Evolutionary conservation across 1,140 invertebrate species (phyloP), one percentile per base, ranked within the genome.

Genomic region (Diorhabda carinulata): DNA sequence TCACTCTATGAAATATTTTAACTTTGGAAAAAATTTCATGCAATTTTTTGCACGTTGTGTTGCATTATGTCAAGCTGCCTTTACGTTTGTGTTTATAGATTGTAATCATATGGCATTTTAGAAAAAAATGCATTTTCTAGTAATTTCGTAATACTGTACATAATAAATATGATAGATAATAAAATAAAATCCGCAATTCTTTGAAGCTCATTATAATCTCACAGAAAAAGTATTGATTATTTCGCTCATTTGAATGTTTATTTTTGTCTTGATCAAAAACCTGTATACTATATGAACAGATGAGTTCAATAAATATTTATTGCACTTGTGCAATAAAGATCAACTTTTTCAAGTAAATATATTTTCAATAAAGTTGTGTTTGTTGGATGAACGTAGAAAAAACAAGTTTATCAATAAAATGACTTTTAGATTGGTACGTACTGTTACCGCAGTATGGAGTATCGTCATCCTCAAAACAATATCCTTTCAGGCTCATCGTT

Each of bases 381-480:
- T 25, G 25, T 25, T 25, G 25, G 1, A 25, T 25, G 25, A 25
- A 25, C 25, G 25, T 25, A 25, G 25, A 25, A 25, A 10, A n/a
- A 5, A 5, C 56, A 8, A 40, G 5, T 25, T n/a, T 57, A 43
- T 58, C 5, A 7, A 4, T 10, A 40, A 41, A 42, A 40, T 57
- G 8, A n/a, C 59, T 10, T 42, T 10, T 58, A 9, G 44, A 3
- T 42, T 4, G 7, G 6, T 62, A 57, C 62, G 60, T 71, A 75
- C 76, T 71, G 56, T 77, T 78, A 62, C 75, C 76, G 68, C 75
- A 78, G 69, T 70, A 76, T 5, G 69, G 43, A 5, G 59, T 45
- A 6, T 43, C 44, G 64, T 61, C 60, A 9, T 70, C 61, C 44
- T 72, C 56, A 42, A 78, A 71, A 59, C 76, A 76, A 43, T 68